Percentiles rank a stretch among this genome's conserved stretches.
These are phyloP conservation scores for Capromys pilorides DNA, from an alignment of 2,797 vertebrate genomes.

Conservation along the genomic window DNA sequence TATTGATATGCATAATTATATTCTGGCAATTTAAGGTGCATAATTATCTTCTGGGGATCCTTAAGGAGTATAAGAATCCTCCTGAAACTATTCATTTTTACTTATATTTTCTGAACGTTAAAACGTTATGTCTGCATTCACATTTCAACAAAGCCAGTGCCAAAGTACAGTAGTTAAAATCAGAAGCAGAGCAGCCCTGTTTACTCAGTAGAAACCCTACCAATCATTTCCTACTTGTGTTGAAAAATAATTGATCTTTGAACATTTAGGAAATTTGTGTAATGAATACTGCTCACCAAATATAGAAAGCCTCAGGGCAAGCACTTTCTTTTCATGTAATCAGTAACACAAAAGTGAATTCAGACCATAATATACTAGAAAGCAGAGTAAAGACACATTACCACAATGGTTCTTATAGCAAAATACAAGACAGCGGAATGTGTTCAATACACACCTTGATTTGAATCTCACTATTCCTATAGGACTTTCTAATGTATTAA, in stretches of 20 bases:
- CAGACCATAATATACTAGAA: constrained; percentile 69
- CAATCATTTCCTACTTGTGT: constrained; percentile 65
- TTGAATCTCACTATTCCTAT: background rate
- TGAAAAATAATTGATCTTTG: constrained; percentile 69
- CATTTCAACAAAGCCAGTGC: constrained; percentile 12
- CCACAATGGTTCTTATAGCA: background rate
- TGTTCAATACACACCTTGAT: background rate
- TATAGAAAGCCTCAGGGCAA: background rate
- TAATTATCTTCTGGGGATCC: constrained; percentile 31
- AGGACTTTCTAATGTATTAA: constrained; percentile 18
- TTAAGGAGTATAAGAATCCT: constrained; percentile 25
- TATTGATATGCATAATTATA: constrained; percentile 10
- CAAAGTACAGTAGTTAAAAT: constrained; percentile 35
- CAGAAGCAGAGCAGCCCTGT: constrained; percentile 64
- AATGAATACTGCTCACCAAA: constrained; percentile 40
- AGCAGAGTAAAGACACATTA: constrained; percentile 63
- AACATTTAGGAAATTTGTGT: constrained; percentile 46
- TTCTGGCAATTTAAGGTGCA: background rate
- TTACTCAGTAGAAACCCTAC: constrained; percentile 53
- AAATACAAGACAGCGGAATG: constrained; percentile 25
- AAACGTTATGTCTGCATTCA: background rate
- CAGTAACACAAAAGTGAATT: constrained; percentile 70
- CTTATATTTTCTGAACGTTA: constrained; percentile 45
- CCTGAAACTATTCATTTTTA: background rate
- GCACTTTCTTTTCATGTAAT: constrained; percentile 51